Evolutionary conservation across 1,140 invertebrate genomes (phyloP), one percentile per base, ranked within the genome.

Genomic region (Drosophila athabasca): DNA sequence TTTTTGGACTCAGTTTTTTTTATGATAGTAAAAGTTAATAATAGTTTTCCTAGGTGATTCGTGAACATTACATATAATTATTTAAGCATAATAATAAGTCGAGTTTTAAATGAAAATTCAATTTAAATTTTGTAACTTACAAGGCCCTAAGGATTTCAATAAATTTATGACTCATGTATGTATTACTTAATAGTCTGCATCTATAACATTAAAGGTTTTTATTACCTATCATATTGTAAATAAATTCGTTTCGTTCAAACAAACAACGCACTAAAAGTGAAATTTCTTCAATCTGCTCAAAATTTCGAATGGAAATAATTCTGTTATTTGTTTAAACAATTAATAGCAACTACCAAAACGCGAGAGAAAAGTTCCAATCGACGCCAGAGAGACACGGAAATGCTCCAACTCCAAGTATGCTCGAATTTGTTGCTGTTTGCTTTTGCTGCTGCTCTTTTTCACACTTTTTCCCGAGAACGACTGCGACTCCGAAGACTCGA

Each of bases 221-320:
- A 35, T 39, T 39, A 39, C 35, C 13, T 13, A 5, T 39, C 8
- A 39, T 39, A 11, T 11, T 39, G 29, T 51, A 39, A 29, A 66
- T 53, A 35, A 29, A 48, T 9, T 26, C n/a, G 22, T 19, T 29
- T 19, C 15, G 5, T 7, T 24, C 51, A 54, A 58, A 58, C 65
- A 57, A 69, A 69, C 51, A 41, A 17, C 65, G 65, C 72, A 76
- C 39, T 55, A 85, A 85, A 85, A 85, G 81, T 85, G 81, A 85
- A 85, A 87, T 87, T 85, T 62, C 55, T 62, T 55, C 31, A 52
- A 68, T 74, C 9, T 60, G 44, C 39, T 41, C 65, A 61, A 51
- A 60, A 46, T 83, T 58, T 75, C 69, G 61, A 50, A 52, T 45
- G 57, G 49, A 54, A 68, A 65, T 68, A 71, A 51, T 39, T 13